Evolutionary conservation across 2,113 vertebrate genomes (phyloP).

Genomic region (Corythoichthys intestinalis): DNA sequence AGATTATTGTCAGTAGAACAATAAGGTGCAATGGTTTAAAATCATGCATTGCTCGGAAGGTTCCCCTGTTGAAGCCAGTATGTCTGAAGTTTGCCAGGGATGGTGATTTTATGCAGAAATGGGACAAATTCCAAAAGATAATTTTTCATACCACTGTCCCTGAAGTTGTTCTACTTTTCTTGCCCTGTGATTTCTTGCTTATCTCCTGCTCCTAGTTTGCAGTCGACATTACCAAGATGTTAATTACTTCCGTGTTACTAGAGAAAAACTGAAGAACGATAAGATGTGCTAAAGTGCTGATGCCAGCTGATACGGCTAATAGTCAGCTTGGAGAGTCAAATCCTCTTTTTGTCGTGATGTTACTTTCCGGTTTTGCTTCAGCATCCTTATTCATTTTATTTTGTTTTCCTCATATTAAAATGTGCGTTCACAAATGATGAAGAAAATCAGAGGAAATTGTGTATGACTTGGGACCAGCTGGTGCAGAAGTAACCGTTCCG

Average conservation of each 20-base stretch:
- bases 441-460: constrained; percentile 8
- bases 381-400: constrained; percentile 21
- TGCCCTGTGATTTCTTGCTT: constrained; percentile 3
- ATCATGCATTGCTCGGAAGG: no score
- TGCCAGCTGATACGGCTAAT: constrained; percentile 37
- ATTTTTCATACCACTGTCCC: background rate
- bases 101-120: no score
- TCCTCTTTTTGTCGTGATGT: constrained; percentile 49
- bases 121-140: no score
- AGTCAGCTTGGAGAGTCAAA: constrained; percentile 45
- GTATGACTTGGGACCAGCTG: constrained; percentile 7
- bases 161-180: constrained; percentile 6
- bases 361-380: constrained; percentile 32
- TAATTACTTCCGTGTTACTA: constrained; percentile 44
- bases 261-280: constrained; percentile 36
- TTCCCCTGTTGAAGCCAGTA: no score
- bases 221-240: constrained; percentile 19
- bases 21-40: no score
- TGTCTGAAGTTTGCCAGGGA: no score
- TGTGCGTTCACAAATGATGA: constrained; percentile 35
- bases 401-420: constrained; percentile 38
- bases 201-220: constrained; percentile 15
- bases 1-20: no score
- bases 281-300: constrained; percentile 51
- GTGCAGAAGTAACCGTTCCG: background rate